These are phyloP conservation scores for Pseudachorutes palmiensis DNA, from an alignment of 1,140 invertebrate genomes.

Conservation along the genomic window DNA sequence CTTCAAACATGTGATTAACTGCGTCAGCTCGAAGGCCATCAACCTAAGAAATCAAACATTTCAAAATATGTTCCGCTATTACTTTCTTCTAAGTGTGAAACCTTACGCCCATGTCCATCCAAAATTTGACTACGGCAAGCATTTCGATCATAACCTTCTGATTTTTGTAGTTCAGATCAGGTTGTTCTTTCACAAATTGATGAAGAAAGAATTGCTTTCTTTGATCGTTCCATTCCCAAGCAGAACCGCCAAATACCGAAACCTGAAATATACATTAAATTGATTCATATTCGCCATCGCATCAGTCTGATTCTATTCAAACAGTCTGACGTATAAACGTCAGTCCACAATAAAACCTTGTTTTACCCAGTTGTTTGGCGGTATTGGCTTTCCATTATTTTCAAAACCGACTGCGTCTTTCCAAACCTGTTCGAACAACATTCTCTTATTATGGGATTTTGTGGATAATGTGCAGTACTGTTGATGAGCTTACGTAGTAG, in stretches of 20 bases:
- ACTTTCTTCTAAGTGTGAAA: too few relatives aligned
- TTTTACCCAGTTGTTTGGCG: conserved; percentile 55
- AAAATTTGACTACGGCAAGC: conserved; percentile 56
- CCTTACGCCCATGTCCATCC: conserved; percentile 66
- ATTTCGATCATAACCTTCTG: conserved; percentile 54
- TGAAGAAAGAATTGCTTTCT: conserved; percentile 66
- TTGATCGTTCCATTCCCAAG: conserved; percentile 60
- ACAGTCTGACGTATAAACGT: too few relatives aligned
- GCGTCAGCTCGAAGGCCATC: conserved; percentile 67
- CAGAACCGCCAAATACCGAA: conserved; percentile 55
- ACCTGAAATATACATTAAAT: conserved; percentile 8
- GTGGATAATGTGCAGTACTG: too few relatives aligned
- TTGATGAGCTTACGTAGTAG: too few relatives aligned
- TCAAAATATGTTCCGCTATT: too few relatives aligned
- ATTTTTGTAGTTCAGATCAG: conserved; percentile 66
- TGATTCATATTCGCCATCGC: too few relatives aligned
- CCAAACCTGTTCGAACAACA: too few relatives aligned
- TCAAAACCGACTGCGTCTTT: conserved; percentile 64
- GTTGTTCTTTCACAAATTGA: conserved; percentile 60
- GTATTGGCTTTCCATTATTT: conserved; percentile 42
- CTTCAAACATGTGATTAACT: conserved; percentile 55
- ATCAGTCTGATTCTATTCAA: too few relatives aligned
- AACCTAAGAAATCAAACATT: too few relatives aligned
- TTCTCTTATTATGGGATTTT: too few relatives aligned
- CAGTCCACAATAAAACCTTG: conserved; percentile 57